Percentiles rank a stretch among this genome's conserved stretches.
Evolutionary conservation across 2,113 vertebrate species (phyloP).

Genomic region (Nyctibius bracteatus): DNA sequence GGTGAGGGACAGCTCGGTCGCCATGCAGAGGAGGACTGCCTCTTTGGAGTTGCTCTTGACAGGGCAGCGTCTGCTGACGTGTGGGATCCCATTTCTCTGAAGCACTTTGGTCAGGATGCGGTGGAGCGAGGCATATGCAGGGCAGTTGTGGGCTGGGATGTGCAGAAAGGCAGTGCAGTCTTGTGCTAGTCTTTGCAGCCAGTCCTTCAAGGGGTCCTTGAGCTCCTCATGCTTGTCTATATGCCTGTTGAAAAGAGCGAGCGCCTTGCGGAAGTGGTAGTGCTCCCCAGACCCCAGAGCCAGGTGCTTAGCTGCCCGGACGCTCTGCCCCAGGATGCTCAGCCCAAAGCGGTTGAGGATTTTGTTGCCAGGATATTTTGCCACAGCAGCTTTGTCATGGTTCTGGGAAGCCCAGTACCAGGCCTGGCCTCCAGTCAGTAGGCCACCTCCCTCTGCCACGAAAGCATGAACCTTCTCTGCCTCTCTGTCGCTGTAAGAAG

Average conservation of each 20-base stretch:
- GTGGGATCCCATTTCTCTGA: slow-evolving; percentile 70
- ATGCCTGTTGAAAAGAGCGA: slow-evolving; percentile 74
- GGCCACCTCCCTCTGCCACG: slow-evolving; percentile 73
- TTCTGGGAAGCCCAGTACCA: slow-evolving; percentile 77
- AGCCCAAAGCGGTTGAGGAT: slow-evolving; percentile 86
- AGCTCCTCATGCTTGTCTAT: slow-evolving; percentile 40
- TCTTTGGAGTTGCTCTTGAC: slow-evolving; percentile 74
- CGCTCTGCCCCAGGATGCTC: slow-evolving; percentile 71
- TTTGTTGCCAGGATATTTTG: slow-evolving; percentile 78
- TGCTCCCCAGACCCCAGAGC: slow-evolving; percentile 16
- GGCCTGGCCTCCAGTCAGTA: slow-evolving; percentile 73
- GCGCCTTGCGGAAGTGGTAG: slow-evolving; percentile 82
- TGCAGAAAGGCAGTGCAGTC: slow-evolving; percentile 76
- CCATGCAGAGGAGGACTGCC: slow-evolving; percentile 78
- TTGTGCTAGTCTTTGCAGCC: slow-evolving; percentile 60
- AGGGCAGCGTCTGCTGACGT: slow-evolving; percentile 69
- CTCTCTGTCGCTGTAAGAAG: slow-evolving; percentile 14
- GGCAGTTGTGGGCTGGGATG: slow-evolving; percentile 66
- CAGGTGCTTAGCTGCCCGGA: slow-evolving; percentile 38
- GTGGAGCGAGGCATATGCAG: slow-evolving; percentile 73
- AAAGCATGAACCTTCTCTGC: slow-evolving; percentile 64
- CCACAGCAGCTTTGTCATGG: slow-evolving; percentile 35
- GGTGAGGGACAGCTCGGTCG: slow-evolving; percentile 66
- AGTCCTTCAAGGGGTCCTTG: slow-evolving; percentile 23
- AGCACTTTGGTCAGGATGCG: slow-evolving; percentile 76